Percentiles rank a stretch among this genome's conserved stretches.
Conservation (phyloP, 2,888 invertebrate species). For the Monochamus alternatus region DNA sequence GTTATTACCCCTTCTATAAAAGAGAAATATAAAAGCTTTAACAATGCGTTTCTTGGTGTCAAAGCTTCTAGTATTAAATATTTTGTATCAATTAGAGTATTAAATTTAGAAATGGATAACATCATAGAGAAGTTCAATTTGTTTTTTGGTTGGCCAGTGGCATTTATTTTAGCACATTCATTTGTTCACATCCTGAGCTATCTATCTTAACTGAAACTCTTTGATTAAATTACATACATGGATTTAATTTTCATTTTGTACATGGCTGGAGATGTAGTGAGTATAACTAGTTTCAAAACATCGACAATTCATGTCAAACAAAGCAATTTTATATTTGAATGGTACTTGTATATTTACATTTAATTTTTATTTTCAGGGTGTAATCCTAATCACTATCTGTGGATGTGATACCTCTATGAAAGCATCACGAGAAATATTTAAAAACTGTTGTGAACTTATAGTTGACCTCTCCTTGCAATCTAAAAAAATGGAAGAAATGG, state of each 20-base stretch:
- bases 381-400: not conserved
- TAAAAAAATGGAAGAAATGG: not conserved
- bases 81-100: no score
- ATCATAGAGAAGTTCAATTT: not conserved
- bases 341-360: no score
- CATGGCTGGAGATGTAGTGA: no score
- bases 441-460: not conserved
- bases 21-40: not conserved
- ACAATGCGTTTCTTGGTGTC: not conserved
- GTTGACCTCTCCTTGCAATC: not conserved
- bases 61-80: no score
- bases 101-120: no score
- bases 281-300: no score
- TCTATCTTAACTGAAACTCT: no score
- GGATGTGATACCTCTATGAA: not conserved
- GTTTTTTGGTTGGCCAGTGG: conserved; percentile 15
- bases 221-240: no score
- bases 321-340: no score
- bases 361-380: no score
- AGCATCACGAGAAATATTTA: not conserved
- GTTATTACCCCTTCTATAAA: not conserved
- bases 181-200: not conserved
- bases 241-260: no score
- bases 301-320: no score
- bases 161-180: not conserved